These are phyloP conservation scores for Leptopterna dolabrata DNA, from an alignment of 2,888 invertebrate species.

Conservation along the genomic window DNA sequence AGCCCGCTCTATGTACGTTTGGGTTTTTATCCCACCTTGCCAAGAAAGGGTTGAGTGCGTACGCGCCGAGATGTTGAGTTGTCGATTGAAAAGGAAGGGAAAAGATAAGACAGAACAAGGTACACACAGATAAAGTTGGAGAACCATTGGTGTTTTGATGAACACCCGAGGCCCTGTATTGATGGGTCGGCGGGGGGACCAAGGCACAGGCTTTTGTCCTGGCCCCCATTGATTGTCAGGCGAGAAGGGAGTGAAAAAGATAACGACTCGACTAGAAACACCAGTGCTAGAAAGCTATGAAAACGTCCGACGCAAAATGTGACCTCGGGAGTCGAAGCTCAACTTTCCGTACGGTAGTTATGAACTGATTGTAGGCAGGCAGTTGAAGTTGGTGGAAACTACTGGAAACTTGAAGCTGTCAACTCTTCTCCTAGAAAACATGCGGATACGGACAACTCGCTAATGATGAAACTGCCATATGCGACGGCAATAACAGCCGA, in stretches of 20 bases:
- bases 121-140: too few relatives aligned
- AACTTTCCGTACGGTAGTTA: neutral
- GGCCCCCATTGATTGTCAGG: neutral
- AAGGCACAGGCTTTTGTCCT: neutral
- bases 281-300: neutral
- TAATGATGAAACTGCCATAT: neutral
- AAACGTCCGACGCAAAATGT: neutral
- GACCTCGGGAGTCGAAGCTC: too few relatives aligned
- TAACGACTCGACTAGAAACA: neutral
- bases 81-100: too few relatives aligned
- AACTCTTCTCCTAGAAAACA: neutral
- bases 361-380: neutral
- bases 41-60: too few relatives aligned
- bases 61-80: too few relatives aligned
- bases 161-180: too few relatives aligned
- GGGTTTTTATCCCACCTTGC: too few relatives aligned
- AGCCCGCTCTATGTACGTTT: too few relatives aligned
- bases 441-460: neutral
- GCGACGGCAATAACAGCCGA: neutral
- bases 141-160: too few relatives aligned
- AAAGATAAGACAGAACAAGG: too few relatives aligned
- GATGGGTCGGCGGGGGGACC: neutral
- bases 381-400: neutral
- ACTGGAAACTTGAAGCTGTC: neutral
- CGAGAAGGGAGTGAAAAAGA: neutral